A percentile compares a stretch with the other conserved stretches of the same genome.
Conservation (phyloP, 1,140 invertebrate genomes). For the Carposina sasakii region DNA sequence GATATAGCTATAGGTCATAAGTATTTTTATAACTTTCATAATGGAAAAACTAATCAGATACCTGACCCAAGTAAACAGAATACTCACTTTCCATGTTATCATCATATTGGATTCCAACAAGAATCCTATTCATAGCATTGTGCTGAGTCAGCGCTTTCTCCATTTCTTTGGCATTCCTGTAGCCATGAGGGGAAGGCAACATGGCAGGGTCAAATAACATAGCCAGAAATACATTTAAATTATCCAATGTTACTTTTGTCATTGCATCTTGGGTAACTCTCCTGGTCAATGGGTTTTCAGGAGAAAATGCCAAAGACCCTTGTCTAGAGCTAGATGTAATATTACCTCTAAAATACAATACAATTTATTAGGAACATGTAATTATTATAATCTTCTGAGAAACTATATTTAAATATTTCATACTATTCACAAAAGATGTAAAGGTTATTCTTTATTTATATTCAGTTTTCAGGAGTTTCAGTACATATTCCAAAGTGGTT, state of each 20-base stretch:
- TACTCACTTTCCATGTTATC: conserved; percentile 64
- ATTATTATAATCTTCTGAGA: background rate
- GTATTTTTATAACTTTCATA: no score
- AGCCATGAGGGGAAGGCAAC: conserved; percentile 56
- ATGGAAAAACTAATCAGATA: no score
- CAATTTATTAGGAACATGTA: conserved; percentile 8
- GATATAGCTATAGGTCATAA: no score
- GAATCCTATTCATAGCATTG: conserved; percentile 58
- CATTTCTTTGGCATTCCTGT: conserved; percentile 49
- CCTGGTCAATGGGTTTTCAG: conserved; percentile 54
- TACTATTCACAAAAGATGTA: no score
- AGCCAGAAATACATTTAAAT: conserved; percentile 49
- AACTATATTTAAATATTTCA: background rate
- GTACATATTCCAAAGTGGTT: no score
- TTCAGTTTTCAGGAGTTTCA: no score
- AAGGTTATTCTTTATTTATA: no score
- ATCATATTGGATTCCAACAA: conserved; percentile 72
- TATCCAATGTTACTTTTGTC: conserved; percentile 56
- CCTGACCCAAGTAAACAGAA: no score
- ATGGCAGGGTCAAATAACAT: conserved; percentile 51
- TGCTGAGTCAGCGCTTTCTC: conserved; percentile 56
- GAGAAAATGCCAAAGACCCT: conserved; percentile 61
- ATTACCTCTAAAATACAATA: conserved; percentile 42
- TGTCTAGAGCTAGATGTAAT: conserved; percentile 46
- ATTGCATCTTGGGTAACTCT: conserved; percentile 55